phyloP scores from a whole-genome alignment of 2,888 invertebrate genomes.

The Dryobota labecula region DNA sequence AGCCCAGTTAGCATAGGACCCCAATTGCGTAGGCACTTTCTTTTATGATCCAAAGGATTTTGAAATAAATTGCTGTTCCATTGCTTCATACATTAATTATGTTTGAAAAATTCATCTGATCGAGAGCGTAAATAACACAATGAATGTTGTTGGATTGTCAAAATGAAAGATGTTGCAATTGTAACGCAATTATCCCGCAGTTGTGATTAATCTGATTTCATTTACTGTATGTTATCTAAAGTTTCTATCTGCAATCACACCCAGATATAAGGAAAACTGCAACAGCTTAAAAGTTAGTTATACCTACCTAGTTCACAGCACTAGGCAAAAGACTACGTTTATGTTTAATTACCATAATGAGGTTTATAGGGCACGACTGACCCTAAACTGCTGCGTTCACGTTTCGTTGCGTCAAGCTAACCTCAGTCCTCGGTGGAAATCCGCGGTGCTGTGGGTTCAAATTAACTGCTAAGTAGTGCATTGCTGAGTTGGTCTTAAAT shows the following conservation, averaged over 20 bases:
- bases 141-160: too few species aligned
- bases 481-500: conserved; percentile 9
- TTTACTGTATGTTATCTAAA: not conserved
- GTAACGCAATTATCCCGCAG: too few species aligned
- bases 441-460: not conserved
- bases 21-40: not conserved
- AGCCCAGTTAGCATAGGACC: not conserved
- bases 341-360: conserved; percentile 27
- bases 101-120: too few species aligned
- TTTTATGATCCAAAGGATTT: too few species aligned
- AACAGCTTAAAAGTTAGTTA: not conserved
- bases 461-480: not conserved
- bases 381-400: conserved; percentile 18
- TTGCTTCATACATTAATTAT: too few species aligned
- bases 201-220: not conserved
- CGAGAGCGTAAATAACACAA: too few species aligned
- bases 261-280: conserved; percentile 10
- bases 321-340: conserved; percentile 1
- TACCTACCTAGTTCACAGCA: not conserved
- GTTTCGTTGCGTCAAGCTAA: conserved; percentile 36
- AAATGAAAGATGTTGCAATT: too few species aligned
- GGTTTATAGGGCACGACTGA: conserved; percentile 28
- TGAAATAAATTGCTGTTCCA: too few species aligned
- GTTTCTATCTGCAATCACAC: not conserved
- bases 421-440: conserved; percentile 14